Base-by-base conservation (phyloP, 1,140 invertebrate genomes). In the Anastrepha obliqua region DNA sequence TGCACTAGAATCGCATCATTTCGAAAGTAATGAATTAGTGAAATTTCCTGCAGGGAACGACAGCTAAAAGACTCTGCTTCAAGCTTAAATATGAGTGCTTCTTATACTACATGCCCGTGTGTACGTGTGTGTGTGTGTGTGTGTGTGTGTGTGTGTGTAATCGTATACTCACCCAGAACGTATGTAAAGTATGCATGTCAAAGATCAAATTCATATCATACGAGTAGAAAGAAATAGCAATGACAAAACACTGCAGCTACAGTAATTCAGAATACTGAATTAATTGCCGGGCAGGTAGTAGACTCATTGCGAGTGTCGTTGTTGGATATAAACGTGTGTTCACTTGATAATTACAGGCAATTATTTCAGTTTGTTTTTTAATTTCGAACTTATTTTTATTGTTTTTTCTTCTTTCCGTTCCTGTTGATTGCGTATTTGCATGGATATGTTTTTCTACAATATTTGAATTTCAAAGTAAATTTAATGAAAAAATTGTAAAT, bases 171-270 rank as follows among this genome's bases (percentile, higher is more conserved):
- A 74, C 13, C 44, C 39, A 29, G 39, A 7, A 60, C 65, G 60
- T 88, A 29, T 62, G 59, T 87, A 87, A 87, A 87, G 81, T 87
- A 86, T 86, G 87, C 85, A 85, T 88, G 87, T 88, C 87, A 88
- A 88, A 88, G 87, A 88, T 88, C 87, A 88, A 86, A 88, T 88
- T 88, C 87, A 86, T 88, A 64, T 64, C 58, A 65, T 55, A 87
- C 67, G 44, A 74, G 67, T 78, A 87, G 29, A 29, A 87, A 87
- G 65, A 67, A 87, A 74, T 17, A 47, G 67, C 67, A 74, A 70
- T 70, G 67, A 70, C 67, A 70, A 87, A 81, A 42, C 11, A 81
- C n/a, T 85, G 39, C 58, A 64, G 62, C 62, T 51, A 51, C 44
- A 65, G 55, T 65, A 62, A 86, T 65, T 65, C 60, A 86, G n/a